A percentile compares a stretch with the other conserved stretches of the same genome.
phyloP scores from a whole-genome alignment of 2,797 vertebrate species.

The Balearica regulorum region DNA sequence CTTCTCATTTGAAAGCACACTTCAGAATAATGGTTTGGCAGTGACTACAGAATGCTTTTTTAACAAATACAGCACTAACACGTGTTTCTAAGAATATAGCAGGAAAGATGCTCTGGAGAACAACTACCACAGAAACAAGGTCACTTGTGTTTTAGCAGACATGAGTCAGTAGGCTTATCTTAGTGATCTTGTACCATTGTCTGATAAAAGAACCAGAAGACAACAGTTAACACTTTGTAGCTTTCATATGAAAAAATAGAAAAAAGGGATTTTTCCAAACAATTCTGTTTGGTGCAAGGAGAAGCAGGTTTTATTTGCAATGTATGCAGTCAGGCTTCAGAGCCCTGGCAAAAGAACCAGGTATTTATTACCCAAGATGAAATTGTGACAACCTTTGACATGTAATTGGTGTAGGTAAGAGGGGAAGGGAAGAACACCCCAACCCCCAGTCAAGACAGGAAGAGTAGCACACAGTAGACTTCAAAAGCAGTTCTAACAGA shows the following conservation, averaged over 20 bases:
- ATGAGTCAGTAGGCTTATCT: neutral
- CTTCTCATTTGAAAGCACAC: neutral
- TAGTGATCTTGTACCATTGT: neutral
- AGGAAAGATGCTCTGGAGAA: neutral
- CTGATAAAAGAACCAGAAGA: neutral
- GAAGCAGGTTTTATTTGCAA: neutral
- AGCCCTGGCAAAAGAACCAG: neutral
- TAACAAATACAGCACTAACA: neutral
- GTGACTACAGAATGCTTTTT: neutral
- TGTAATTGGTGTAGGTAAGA: fast-evolving
- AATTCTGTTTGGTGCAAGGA: neutral
- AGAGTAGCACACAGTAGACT: neutral
- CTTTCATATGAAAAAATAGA: neutral
- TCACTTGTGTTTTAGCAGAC: neutral
- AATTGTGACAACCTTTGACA: neutral
- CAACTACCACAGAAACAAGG: neutral
- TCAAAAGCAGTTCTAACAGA: neutral
- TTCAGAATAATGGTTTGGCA: neutral
- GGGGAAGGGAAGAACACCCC: neutral
- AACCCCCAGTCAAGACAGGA: neutral
- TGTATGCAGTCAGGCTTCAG: neutral
- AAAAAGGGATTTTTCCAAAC: neutral
- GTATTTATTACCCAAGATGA: neutral
- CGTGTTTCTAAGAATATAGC: neutral
- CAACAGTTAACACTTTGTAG: neutral